Percentiles rank a stretch among this genome's conserved stretches.
phyloP scores from a whole-genome alignment of 2,888 invertebrate genomes.

The Oligia fasciuncula region DNA sequence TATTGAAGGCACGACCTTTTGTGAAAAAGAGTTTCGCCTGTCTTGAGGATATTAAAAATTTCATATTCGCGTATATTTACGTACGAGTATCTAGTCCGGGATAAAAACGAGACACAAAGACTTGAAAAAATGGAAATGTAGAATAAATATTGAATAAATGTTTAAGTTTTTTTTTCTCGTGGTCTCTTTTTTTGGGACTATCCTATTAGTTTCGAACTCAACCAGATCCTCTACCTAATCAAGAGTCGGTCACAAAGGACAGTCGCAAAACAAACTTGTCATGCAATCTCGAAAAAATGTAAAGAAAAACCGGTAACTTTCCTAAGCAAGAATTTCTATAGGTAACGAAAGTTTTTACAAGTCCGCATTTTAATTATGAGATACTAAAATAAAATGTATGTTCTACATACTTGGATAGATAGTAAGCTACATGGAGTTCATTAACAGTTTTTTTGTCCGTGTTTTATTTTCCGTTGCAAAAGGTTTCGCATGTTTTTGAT shows the following conservation, averaged over 20 bases:
- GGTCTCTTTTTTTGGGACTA: neutral
- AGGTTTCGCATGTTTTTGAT: slow-evolving; percentile 67
- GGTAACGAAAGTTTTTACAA: slow-evolving; percentile 8
- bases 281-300: neutral
- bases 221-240: neutral
- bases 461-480: slow-evolving; percentile 68
- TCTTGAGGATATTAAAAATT: slow-evolving; percentile 84
- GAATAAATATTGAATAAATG: neutral
- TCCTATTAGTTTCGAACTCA: neutral
- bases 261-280: neutral
- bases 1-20: slow-evolving; percentile 80
- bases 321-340: slow-evolving; percentile 15
- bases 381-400: slow-evolving; percentile 25
- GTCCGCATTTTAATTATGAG: slow-evolving; percentile 66
- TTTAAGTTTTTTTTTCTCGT: neutral
- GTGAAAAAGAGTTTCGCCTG: slow-evolving; percentile 76
- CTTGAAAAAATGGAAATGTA: slow-evolving; percentile 17
- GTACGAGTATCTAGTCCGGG: slow-evolving; percentile 59
- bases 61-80: slow-evolving; percentile 77
- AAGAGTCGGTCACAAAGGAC: neutral
- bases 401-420: slow-evolving; percentile 30
- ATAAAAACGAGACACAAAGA: slow-evolving; percentile 62
- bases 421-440: slow-evolving; percentile 64
- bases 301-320: neutral
- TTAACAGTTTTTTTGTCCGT: slow-evolving; percentile 66